A percentile compares a stretch with the other conserved stretches of the same genome.
These are phyloP conservation scores for Limonius californicus DNA, from an alignment of 1,140 invertebrate genomes.

Conservation along the genomic window DNA sequence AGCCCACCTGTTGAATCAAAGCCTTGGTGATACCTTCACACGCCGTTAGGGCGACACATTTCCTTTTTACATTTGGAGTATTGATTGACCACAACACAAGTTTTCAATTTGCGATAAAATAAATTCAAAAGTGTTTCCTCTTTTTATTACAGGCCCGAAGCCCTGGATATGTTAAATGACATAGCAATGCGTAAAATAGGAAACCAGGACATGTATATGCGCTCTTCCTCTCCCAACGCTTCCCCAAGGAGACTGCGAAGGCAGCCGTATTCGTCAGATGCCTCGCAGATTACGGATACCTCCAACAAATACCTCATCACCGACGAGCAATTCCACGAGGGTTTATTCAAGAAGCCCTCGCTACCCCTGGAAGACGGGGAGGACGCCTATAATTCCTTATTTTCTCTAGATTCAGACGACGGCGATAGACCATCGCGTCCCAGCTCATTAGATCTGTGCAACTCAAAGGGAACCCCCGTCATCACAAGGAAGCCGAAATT, in stretches of 20 bases:
- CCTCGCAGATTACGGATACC: conserved; percentile 36
- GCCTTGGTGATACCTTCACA: no score
- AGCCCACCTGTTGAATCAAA: no score
- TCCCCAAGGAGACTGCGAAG: conserved; percentile 56
- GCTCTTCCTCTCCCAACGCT: conserved; percentile 56
- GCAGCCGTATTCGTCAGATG: conserved; percentile 45
- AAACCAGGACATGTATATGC: conserved; percentile 53
- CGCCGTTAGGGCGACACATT: no score
- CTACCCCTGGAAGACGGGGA: conserved; percentile 36
- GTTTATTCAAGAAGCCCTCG: conserved; percentile 39
- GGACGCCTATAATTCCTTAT: conserved; percentile 41
- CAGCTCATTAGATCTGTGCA: conserved; percentile 52
- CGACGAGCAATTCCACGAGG: conserved; percentile 45
- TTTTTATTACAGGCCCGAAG: conserved; percentile 62
- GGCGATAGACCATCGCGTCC: conserved; percentile 46
- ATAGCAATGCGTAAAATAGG: conserved; percentile 68
- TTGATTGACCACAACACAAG: no score
- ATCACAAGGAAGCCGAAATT: conserved; percentile 50
- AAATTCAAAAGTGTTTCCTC: neutral
- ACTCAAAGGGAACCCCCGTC: conserved; percentile 46
- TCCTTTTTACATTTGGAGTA: no score
- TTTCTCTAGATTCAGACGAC: conserved; percentile 41
- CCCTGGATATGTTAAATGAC: conserved; percentile 77
- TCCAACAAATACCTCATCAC: conserved; percentile 25
- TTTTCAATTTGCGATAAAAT: no score